These are phyloP conservation scores for Metallyticus violacea DNA, from an alignment of 2,888 invertebrate species.

Conservation along the genomic window DNA sequence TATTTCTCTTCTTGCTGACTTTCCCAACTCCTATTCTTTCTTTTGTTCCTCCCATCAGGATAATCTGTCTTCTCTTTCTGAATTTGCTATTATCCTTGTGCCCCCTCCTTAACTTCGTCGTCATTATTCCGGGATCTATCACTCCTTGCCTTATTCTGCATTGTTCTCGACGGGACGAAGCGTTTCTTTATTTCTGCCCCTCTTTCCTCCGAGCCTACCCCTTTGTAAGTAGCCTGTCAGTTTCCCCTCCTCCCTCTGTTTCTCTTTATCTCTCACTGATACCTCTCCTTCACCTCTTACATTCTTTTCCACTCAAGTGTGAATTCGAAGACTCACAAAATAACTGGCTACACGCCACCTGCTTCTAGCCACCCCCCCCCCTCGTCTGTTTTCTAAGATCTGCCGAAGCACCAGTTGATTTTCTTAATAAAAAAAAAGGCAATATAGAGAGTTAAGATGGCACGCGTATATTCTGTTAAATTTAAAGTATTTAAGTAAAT, in stretches of 20 bases:
- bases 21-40: too few relatives aligned
- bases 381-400: background rate
- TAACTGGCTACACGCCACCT: background rate
- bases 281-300: background rate
- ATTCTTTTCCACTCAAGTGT: background rate
- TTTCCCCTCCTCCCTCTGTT: background rate
- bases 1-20: background rate
- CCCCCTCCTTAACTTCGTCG: background rate
- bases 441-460: too few relatives aligned
- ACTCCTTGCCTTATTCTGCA: background rate
- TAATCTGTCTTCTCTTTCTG: background rate
- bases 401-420: background rate
- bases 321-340: background rate
- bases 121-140: background rate
- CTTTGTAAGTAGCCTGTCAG: too few relatives aligned
- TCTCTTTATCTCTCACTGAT: background rate
- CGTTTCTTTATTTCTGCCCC: too few relatives aligned
- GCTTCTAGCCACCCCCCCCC: too few relatives aligned
- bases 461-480: too few relatives aligned
- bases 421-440: background rate
- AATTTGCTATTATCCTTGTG: background rate
- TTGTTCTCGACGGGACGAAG: background rate
- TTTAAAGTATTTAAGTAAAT: too few relatives aligned
- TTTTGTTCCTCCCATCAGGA: background rate
- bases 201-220: too few relatives aligned